These are phyloP conservation scores for Halictus rubicundus DNA, from an alignment of 1,140 invertebrate genomes.

Conservation along the genomic window DNA sequence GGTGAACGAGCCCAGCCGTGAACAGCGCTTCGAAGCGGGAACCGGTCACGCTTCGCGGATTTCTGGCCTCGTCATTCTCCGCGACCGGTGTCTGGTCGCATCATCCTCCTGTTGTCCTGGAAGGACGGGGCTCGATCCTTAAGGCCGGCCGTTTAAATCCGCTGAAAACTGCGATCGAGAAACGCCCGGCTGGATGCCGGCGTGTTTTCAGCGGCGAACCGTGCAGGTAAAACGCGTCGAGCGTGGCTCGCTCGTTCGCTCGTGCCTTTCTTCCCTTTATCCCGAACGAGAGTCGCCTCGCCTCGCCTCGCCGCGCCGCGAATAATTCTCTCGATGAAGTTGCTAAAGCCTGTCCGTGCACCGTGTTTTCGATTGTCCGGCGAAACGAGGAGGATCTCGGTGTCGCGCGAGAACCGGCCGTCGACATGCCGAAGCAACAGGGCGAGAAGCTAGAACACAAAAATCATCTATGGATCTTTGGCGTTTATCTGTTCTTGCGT, in stretches of 20 bases:
- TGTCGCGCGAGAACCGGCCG: background rate
- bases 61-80: constrained; percentile 25
- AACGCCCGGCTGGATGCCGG: constrained; percentile 37
- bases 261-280: constrained; percentile 7
- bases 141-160: background rate
- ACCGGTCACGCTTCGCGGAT: constrained; percentile 39
- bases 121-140: background rate
- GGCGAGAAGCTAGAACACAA: background rate
- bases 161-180: constrained; percentile 7
- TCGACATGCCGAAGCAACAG: background rate
- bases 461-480: background rate
- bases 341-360: constrained; percentile 39
- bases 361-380: constrained; percentile 22
- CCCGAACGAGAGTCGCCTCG: no score
- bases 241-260: constrained; percentile 3
- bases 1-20: constrained; percentile 16
- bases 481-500: no score
- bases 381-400: background rate
- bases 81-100: constrained; percentile 3
- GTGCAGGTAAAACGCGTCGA: constrained; percentile 64
- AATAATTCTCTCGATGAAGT: constrained; percentile 49
- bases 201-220: constrained; percentile 42
- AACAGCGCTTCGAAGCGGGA: constrained; percentile 44
- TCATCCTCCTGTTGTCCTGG: constrained; percentile 41
- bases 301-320: constrained; percentile 2